A percentile compares a stretch with the other conserved stretches of the same genome.
Conservation (phyloP, 2,797 vertebrate genomes). For the Ammospiza maritima region DNA sequence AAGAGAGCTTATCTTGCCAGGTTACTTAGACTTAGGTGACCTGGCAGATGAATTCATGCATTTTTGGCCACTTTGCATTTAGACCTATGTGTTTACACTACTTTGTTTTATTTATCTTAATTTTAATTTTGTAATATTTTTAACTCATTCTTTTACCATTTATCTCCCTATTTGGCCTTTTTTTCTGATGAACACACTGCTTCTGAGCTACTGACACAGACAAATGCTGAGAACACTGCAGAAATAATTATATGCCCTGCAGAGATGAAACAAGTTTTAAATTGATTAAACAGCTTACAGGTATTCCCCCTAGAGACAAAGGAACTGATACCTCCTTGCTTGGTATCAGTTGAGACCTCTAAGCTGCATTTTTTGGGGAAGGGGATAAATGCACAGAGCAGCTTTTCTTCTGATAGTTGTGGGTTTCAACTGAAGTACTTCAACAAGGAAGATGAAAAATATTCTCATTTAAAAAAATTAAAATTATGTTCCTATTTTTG, state of each 20-base stretch:
- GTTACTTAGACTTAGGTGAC: not conserved
- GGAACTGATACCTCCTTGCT: not conserved
- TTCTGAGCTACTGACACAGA: slow-evolving; percentile 44
- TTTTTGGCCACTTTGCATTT: not conserved
- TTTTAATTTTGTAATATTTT: not conserved
- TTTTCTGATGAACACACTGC: slow-evolving; percentile 39
- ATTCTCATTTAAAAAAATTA: not conserved
- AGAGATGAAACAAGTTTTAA: not conserved
- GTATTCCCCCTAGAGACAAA: not conserved
- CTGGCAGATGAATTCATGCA: not conserved
- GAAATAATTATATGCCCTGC: not conserved
- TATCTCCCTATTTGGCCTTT: slow-evolving; percentile 3
- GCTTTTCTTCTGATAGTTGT: not conserved
- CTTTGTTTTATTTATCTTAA: not conserved
- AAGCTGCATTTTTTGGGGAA: not conserved
- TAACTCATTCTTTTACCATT: not conserved
- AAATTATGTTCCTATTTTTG: slow-evolving; percentile 6
- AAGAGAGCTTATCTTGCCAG: not conserved
- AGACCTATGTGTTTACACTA: not conserved
- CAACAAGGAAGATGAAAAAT: not conserved
- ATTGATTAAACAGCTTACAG: not conserved
- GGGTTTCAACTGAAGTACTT: not conserved
- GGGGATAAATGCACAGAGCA: not conserved
- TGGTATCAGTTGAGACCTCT: not conserved
- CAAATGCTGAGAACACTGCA: not conserved